Conservation (phyloP, 2,113 vertebrate species). For the Rhodinocichla rosea region DNA sequence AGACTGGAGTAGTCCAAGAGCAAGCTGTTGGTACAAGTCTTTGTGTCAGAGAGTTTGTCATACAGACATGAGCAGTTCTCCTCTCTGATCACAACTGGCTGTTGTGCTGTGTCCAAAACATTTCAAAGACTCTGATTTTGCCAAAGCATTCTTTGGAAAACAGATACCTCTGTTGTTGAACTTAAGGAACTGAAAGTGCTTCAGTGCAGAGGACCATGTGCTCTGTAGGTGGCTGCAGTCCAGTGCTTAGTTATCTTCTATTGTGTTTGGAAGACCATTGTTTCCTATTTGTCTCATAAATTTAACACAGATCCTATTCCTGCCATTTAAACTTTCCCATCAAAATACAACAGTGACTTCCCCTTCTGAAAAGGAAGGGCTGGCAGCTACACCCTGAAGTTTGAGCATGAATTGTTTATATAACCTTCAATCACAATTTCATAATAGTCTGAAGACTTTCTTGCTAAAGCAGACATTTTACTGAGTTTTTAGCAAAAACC, state of each 20-base stretch:
- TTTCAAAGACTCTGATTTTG: neutral
- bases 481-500: slow-evolving; percentile 1
- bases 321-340: slow-evolving; percentile 57
- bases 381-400: slow-evolving; percentile 60
- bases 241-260: slow-evolving; percentile 58
- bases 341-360: slow-evolving; percentile 57
- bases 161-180: neutral
- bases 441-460: slow-evolving; percentile 34
- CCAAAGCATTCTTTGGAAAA: neutral
- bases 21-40: neutral
- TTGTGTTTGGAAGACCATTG: slow-evolving; percentile 62
- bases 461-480: slow-evolving; percentile 30
- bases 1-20: neutral
- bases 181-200: neutral
- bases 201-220: neutral
- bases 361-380: slow-evolving; percentile 63
- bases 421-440: slow-evolving; percentile 63
- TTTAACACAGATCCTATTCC: slow-evolving; percentile 55
- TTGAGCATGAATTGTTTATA: slow-evolving; percentile 55
- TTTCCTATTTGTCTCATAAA: slow-evolving; percentile 68
- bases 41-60: neutral
- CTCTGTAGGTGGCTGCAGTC: slow-evolving; percentile 23
- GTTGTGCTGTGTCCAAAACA: neutral
- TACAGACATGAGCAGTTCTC: neutral
- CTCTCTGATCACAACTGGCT: neutral